Percentiles rank a stretch among this genome's conserved stretches.
Conservation (phyloP, 1,140 invertebrate species). For the Pseudachorutes palmiensis region DNA sequence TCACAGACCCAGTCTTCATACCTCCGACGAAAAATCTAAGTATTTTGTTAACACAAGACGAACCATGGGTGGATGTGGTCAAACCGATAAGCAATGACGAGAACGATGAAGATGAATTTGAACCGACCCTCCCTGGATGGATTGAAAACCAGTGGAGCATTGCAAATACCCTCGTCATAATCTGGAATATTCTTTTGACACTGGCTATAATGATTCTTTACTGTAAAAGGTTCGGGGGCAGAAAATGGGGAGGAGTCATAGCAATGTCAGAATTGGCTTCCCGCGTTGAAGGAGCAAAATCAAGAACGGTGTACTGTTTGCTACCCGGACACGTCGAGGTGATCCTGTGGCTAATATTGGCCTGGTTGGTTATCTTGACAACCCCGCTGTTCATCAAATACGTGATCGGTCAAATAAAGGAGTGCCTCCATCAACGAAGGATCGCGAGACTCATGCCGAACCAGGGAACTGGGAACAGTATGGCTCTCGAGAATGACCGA, state of each 20-base stretch:
- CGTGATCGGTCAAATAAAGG: background rate
- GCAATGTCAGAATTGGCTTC: background rate
- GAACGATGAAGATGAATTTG: background rate
- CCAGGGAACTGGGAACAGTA: background rate
- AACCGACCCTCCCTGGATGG: background rate
- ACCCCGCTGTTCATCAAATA: background rate
- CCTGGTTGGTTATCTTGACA: background rate
- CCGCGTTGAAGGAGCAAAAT: background rate
- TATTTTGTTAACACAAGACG: background rate
- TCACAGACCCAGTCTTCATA: background rate
- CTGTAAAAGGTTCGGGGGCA: background rate
- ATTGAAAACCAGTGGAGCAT: background rate
- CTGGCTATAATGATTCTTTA: background rate
- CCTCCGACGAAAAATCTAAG: background rate
- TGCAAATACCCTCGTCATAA: background rate
- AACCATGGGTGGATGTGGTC: background rate
- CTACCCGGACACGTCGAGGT: background rate
- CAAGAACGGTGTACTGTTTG: background rate
- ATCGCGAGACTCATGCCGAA: background rate
- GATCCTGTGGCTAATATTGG: background rate
- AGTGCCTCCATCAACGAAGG: background rate
- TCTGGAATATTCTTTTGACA: background rate
- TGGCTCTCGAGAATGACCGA: background rate
- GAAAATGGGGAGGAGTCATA: background rate
- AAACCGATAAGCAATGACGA: background rate